Evolutionary conservation across 2,888 invertebrate genomes (phyloP).

Genomic region (Cabera pusaria): DNA sequence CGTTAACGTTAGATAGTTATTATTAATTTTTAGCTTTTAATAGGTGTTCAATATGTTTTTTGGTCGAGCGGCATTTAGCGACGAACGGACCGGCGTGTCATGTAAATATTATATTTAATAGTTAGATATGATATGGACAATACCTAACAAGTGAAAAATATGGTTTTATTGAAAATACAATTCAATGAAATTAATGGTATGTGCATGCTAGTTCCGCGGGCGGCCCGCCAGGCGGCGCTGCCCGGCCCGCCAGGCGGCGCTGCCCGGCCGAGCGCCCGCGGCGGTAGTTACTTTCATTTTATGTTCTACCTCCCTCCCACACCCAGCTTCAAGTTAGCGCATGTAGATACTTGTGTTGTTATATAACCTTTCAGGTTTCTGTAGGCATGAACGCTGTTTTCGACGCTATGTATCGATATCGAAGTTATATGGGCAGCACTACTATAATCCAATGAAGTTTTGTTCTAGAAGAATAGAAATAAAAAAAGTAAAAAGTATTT

Average conservation of each 20-base stretch:
- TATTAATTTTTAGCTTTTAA: slow-evolving; percentile 77
- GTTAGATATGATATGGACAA: slow-evolving; percentile 80
- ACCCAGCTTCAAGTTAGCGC: slow-evolving; percentile 53
- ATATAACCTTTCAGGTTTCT: slow-evolving; percentile 36
- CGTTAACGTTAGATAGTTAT: slow-evolving; percentile 75
- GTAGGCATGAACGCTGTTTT: slow-evolving; percentile 14
- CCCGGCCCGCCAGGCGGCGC: slow-evolving; percentile 28
- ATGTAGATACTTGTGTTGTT: slow-evolving; percentile 54
- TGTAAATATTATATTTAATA: slow-evolving; percentile 78
- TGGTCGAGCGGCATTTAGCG: slow-evolving; percentile 66
- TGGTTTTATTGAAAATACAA: slow-evolving; percentile 79
- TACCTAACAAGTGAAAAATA: slow-evolving; percentile 81
- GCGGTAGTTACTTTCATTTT: slow-evolving; percentile 61
- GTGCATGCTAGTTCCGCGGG: slow-evolving; percentile 61
- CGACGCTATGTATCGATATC: slow-evolving; percentile 12
- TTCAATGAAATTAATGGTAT: slow-evolving; percentile 70
- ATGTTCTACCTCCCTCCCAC: slow-evolving; percentile 42
- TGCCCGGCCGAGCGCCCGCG: slow-evolving; percentile 35
- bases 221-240: slow-evolving; percentile 27
- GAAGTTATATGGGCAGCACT: too few relatives aligned
- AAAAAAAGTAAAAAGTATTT: too few relatives aligned
- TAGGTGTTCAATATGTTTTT: slow-evolving; percentile 74
- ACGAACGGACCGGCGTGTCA: slow-evolving; percentile 41
- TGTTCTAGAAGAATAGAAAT: too few relatives aligned
- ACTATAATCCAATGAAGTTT: too few relatives aligned